Base-by-base conservation (phyloP, 2,888 invertebrate genomes). In the Drosophila eohydei region DNA sequence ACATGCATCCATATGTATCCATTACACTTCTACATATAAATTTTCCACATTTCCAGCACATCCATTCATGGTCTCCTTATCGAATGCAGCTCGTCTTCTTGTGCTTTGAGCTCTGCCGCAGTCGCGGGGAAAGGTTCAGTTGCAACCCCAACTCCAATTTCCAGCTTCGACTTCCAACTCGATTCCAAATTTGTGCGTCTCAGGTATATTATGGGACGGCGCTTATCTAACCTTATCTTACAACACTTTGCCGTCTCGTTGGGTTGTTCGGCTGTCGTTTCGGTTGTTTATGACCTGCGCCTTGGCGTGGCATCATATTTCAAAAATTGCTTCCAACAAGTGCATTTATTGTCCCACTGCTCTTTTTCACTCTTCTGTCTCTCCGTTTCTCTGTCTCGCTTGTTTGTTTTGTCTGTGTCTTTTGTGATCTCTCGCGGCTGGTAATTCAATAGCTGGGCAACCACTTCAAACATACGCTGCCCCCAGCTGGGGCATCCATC, bases 211-310 rank as follows among this genome's bases (percentile, higher is more conserved):
- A 55, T 40, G 44, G 34, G 56, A 57, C 78, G 89, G 81, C 79
- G 83, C 83, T 84, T 84, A 84, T 84, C 83, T 84, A 88, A 88
- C 87, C 87, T 88, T 88, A 84, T 86, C 89, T 63, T 64, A 69
- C 84, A 84, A 86, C 83, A 86, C 89, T 86, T 88, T 86, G 71
- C 81, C 66, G 78, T 59, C 74, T 66, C 40, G 54, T 51, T 61
- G 36, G 44, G 44, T 52, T 64, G 56, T 63, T 68, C 51, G 60
- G 54, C 41, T 64, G 64, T 72, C 60, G 54, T 43, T 46, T 72
- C 59, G 71, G 71, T 84, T 84, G 80, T 88, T 84, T 84, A 89
- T 81, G 89, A 84, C 81, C 84, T 87, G 84, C 84, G 84, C 81
- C 89, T 88, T 67, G 71, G 61, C 57, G 51, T 68, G 83, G 83